Evolutionary conservation across 2,113 vertebrate species (phyloP).

Genomic region (Oncorhynchus masou): DNA sequence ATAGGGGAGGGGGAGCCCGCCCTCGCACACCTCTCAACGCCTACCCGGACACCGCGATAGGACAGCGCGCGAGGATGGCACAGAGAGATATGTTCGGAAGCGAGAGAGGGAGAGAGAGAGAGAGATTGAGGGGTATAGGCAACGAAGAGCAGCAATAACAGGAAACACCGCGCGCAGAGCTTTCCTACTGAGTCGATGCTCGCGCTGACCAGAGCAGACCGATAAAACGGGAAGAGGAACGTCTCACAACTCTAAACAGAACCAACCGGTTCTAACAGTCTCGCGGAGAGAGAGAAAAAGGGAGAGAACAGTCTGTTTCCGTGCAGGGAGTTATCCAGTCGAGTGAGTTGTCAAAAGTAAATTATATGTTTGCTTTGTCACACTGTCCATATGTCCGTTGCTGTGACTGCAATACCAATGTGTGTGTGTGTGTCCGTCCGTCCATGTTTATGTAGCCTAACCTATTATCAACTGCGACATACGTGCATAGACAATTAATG

Average conservation of each 20-base stretch:
- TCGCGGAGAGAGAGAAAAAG: background rate
- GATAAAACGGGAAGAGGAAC: conserved; percentile 9
- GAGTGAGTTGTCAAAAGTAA: background rate
- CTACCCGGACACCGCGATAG: conserved; percentile 34
- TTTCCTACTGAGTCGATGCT: conserved; percentile 40
- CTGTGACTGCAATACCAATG: background rate
- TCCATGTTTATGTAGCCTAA: background rate
- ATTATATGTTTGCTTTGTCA: background rate
- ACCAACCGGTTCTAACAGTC: background rate
- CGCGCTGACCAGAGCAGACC: conserved; percentile 39
- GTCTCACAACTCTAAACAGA: background rate
- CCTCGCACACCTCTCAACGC: background rate
- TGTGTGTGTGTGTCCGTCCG: background rate
- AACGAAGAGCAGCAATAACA: conserved; percentile 44
- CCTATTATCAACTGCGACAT: conserved; percentile 11
- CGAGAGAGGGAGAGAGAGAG: background rate
- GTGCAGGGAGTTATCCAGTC: background rate
- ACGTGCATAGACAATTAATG: conserved; percentile 55
- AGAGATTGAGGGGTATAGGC: conserved; percentile 25
- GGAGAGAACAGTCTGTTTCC: background rate
- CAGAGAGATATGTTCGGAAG: conserved; percentile 11
- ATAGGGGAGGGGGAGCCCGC: conserved; percentile 3
- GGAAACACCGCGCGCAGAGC: conserved; percentile 48
- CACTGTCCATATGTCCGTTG: background rate
- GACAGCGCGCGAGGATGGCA: conserved; percentile 41